Evolutionary conservation across 2,888 invertebrate species (phyloP).

Genomic region (Caenorhabditis japonica): DNA sequence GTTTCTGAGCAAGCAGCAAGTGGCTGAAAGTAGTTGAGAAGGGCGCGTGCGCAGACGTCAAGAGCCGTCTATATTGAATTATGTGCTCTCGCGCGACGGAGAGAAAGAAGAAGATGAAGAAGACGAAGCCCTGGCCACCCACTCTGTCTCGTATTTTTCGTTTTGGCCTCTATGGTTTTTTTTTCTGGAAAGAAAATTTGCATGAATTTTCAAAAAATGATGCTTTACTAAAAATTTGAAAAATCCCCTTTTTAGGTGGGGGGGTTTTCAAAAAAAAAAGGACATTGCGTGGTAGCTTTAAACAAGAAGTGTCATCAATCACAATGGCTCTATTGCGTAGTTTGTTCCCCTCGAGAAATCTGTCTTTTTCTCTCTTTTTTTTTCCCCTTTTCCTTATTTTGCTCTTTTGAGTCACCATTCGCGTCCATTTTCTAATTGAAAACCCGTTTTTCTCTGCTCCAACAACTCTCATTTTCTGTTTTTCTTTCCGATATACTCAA

Average conservation of each 20-base stretch:
- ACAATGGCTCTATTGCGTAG: conserved; percentile 12
- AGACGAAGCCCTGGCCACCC: conserved; percentile 19
- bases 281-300: conserved; percentile 4
- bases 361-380: conserved; percentile 17
- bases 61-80: conserved; percentile 47
- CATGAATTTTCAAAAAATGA: no score
- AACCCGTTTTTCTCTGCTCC: neutral
- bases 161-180: conserved; percentile 26
- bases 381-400: conserved; percentile 5
- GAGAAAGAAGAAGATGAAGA: no score
- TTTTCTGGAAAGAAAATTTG: conserved; percentile 2
- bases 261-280: no score
- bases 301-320: conserved; percentile 34
- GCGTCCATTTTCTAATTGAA: neutral
- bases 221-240: no score
- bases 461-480: neutral
- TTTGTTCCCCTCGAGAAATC: conserved; percentile 15
- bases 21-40: conserved; percentile 45
- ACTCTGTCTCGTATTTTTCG: no score
- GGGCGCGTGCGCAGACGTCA: conserved; percentile 25
- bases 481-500: neutral
- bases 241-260: no score
- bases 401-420: neutral
- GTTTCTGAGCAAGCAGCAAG: conserved; percentile 17
- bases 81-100: conserved; percentile 38